Conservation (phyloP, 2,888 invertebrate species). For the Dorcus parallelipipedus region DNA sequence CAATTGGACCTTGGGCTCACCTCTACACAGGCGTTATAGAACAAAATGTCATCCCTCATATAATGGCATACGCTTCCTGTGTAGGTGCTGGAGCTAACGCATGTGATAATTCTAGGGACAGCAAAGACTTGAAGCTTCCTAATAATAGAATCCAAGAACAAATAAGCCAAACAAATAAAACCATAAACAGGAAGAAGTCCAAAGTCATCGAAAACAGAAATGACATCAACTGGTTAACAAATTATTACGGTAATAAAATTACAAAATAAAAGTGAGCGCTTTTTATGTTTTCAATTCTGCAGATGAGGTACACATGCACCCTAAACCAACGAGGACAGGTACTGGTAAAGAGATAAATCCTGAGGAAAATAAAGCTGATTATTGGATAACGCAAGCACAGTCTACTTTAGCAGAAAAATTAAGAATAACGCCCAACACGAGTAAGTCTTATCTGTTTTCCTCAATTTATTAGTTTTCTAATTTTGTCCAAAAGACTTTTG, state of each 20-base stretch:
- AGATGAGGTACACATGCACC: slow-evolving; percentile 5
- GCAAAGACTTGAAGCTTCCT: no score
- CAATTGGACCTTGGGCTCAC: slow-evolving; percentile 74
- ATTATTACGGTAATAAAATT: no score
- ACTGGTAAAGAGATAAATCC: neutral
- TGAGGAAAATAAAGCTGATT: slow-evolving; percentile 25
- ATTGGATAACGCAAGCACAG: slow-evolving; percentile 44
- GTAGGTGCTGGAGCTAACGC: slow-evolving; percentile 56
- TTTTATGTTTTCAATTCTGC: neutral
- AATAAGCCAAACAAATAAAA: no score
- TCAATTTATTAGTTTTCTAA: no score
- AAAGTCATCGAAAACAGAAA: no score
- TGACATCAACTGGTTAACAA: no score
- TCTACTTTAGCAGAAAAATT: slow-evolving; percentile 35
- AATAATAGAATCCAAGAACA: no score
- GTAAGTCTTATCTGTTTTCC: slow-evolving; percentile 14
- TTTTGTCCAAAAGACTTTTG: no score
- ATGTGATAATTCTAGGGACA: slow-evolving; percentile 17
- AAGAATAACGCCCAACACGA: slow-evolving; percentile 25
- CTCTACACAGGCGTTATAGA: slow-evolving; percentile 75
- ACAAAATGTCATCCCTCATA: slow-evolving; percentile 74
- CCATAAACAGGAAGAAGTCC: no score
- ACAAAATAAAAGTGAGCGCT: no score
- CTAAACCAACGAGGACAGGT: neutral
- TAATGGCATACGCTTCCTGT: slow-evolving; percentile 69